Evolutionary conservation across 2,113 vertebrate species (phyloP).

Genomic region (Phasianus colchicus): DNA sequence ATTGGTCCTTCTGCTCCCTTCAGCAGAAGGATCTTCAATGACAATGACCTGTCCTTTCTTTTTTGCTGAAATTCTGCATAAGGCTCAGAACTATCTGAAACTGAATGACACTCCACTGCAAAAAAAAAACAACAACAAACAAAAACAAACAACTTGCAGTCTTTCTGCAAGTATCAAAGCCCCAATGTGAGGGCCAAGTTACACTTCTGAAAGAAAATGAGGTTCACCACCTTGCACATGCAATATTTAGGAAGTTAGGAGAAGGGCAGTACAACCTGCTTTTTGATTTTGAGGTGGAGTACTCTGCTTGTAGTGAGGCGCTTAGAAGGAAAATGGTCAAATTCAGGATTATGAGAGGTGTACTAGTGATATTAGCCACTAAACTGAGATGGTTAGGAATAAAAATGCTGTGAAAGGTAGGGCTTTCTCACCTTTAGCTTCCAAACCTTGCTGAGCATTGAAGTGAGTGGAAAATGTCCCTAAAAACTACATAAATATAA

Average conservation of each 20-base stretch:
- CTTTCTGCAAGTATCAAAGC: neutral
- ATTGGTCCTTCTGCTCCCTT: no score
- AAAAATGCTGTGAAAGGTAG: neutral
- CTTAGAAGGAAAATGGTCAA: neutral
- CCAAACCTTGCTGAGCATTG: neutral
- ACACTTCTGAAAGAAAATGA: neutral
- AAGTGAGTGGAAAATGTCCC: neutral
- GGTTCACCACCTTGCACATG: neutral
- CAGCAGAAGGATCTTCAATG: no score
- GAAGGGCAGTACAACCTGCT: fast-evolving
- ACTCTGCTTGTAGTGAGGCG: fast-evolving
- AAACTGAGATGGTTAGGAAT: neutral
- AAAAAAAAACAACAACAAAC: no score
- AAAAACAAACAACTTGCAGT: neutral
- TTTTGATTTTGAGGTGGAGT: neutral
- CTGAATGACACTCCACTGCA: neutral
- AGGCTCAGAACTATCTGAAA: neutral
- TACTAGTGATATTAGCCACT: neutral
- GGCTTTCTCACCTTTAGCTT: neutral
- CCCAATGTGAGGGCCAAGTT: neutral
- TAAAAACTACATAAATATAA: neutral
- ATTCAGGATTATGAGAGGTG: neutral
- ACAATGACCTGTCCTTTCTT: no score
- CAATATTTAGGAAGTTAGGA: neutral
- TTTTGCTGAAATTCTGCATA: neutral